Evolutionary conservation across 2,797 vertebrate genomes (phyloP).

Genomic region (Numenius phaeopus): DNA sequence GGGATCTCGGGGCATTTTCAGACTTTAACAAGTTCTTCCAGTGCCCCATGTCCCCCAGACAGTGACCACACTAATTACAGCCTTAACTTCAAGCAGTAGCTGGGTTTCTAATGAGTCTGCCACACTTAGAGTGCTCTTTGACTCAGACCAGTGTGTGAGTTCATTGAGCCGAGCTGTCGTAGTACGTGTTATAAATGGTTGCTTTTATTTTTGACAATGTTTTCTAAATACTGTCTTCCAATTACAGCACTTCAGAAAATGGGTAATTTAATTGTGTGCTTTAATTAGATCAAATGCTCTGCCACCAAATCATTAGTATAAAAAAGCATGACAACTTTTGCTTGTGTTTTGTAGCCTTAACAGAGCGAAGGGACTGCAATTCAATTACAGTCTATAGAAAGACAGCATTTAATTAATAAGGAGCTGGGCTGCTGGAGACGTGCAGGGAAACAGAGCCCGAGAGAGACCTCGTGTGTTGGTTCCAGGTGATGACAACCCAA

Average conservation of each 20-base stretch:
- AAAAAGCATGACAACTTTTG: background rate
- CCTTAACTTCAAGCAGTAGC: background rate
- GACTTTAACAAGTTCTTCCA: rapidly evolving
- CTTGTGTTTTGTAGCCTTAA: background rate
- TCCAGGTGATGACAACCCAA: constrained; percentile 46
- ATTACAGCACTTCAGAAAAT: background rate
- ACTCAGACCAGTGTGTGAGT: background rate
- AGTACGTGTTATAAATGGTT: background rate
- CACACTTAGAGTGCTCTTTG: background rate
- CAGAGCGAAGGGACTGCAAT: background rate
- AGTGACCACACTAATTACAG: rapidly evolving
- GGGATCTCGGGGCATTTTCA: background rate
- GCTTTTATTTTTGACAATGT: constrained; percentile 20
- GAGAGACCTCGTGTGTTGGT: constrained; percentile 69
- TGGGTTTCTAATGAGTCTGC: background rate
- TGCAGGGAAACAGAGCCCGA: constrained; percentile 38
- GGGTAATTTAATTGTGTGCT: constrained; percentile 13
- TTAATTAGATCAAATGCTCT: constrained; percentile 42
- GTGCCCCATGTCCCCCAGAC: background rate
- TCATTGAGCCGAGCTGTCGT: background rate
- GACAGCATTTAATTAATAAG: background rate
- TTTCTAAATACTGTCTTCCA: background rate
- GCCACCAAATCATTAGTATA: background rate
- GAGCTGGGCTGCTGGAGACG: background rate
- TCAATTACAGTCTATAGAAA: background rate